These are phyloP conservation scores for Rhizoglyphus robini DNA, from an alignment of 1,140 invertebrate species.

Conservation along the genomic window DNA sequence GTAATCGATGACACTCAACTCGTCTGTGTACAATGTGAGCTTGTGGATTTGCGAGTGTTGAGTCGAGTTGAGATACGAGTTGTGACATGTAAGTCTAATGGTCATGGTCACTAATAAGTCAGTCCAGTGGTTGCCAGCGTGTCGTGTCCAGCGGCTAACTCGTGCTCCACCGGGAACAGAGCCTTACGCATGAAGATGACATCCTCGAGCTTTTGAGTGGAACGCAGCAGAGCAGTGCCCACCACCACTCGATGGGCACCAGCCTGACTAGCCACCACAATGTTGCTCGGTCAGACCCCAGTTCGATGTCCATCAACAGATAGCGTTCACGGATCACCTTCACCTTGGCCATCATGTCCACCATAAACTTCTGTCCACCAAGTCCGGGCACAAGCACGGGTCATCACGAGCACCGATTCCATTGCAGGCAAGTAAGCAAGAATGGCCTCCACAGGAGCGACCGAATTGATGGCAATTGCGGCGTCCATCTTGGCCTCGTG, in stretches of 20 bases:
- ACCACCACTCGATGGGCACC: constrained; percentile 98
- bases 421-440: constrained; percentile 63
- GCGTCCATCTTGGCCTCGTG: constrained; percentile 90
- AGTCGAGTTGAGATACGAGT: too few species aligned
- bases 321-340: constrained; percentile 66
- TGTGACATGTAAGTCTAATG: too few species aligned
- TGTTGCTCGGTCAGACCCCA: constrained; percentile 83
- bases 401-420: constrained; percentile 91
- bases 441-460: constrained; percentile 66
- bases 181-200: constrained; percentile 46
- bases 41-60: too few species aligned
- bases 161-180: background rate
- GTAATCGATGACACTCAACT: too few species aligned
- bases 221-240: constrained; percentile 58
- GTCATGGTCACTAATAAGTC: too few species aligned
- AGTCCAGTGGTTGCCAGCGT: too few species aligned
- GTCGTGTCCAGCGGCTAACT: too few species aligned
- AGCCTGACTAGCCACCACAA: constrained; percentile 76
- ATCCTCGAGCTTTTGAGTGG: constrained; percentile 55
- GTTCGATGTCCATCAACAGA: constrained; percentile 84
- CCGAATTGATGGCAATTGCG: constrained; percentile 79
- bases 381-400: constrained; percentile 98
- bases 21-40: too few species aligned
- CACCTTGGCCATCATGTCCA: constrained; percentile 84
- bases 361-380: constrained; percentile 94